A percentile compares a stretch with the other conserved stretches of the same genome.
phyloP scores from a whole-genome alignment of 2,113 vertebrate genomes.

The Actenoides hombroni region DNA sequence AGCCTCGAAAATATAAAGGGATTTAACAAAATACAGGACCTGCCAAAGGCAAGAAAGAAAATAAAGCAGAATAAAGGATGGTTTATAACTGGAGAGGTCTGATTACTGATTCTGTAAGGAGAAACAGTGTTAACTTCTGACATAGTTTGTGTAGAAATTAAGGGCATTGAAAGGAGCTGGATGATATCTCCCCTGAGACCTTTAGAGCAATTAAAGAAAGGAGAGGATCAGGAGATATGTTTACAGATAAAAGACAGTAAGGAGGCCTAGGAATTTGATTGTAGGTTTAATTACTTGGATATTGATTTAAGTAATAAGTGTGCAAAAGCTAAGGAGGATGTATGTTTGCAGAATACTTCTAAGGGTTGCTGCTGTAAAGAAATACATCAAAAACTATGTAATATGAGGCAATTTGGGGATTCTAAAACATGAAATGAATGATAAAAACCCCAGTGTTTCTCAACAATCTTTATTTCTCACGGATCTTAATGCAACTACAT shows the following conservation, averaged over 20 bases:
- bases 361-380: background rate
- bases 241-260: slow-evolving; percentile 46
- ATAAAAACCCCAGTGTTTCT: background rate
- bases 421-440: background rate
- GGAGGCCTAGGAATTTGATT: slow-evolving; percentile 26
- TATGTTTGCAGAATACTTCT: background rate
- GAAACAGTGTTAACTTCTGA: background rate
- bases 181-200: background rate
- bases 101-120: background rate
- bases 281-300: slow-evolving; percentile 63
- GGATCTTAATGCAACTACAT: background rate
- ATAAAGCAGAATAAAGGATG: background rate
- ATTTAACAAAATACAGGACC: background rate
- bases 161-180: background rate
- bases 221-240: slow-evolving; percentile 25
- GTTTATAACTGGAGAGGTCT: background rate
- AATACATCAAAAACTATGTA: background rate
- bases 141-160: background rate
- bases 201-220: slow-evolving; percentile 53
- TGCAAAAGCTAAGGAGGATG: slow-evolving; percentile 1
- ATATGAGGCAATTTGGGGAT: background rate
- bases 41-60: slow-evolving; percentile 12
- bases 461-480: background rate
- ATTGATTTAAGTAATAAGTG: slow-evolving; percentile 61
- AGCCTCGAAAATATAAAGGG: slow-evolving; percentile 18